Evolutionary conservation across 1,140 invertebrate species (phyloP).

Genomic region (Zaprionus tsacasi): DNA sequence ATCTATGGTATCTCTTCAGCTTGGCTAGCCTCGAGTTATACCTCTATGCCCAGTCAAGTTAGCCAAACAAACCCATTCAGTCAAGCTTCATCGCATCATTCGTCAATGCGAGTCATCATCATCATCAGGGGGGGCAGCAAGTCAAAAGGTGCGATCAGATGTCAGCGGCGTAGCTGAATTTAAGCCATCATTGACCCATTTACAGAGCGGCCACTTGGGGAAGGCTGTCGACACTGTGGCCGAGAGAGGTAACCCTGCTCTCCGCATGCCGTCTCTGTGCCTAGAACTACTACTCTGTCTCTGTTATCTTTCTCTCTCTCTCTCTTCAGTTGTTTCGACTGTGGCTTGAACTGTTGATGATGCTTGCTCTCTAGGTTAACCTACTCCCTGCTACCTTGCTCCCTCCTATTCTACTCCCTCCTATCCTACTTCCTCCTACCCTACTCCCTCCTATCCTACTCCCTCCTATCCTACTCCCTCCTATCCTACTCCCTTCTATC

Average conservation of each 20-base stretch:
- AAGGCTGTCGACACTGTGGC: constrained; percentile 24
- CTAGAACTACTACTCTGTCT: neutral
- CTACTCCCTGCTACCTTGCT: neutral
- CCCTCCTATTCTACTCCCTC: neutral
- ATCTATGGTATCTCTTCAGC: neutral
- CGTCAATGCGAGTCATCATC: constrained; percentile 55
- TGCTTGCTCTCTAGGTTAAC: neutral
- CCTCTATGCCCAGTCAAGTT: neutral
- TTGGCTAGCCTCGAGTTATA: neutral
- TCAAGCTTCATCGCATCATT: constrained; percentile 1
- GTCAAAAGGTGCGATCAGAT: constrained; percentile 72
- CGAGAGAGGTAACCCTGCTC: neutral
- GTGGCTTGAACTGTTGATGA: neutral
- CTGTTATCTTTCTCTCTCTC: neutral
- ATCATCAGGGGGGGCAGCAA: constrained; percentile 3
- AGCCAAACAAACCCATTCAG: neutral
- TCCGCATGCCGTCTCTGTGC: neutral
- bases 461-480: neutral
- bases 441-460: neutral
- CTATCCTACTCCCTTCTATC: no score
- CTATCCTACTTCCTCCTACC: no score
- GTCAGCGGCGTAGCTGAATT: constrained; percentile 57
- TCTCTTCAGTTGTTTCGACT: no score
- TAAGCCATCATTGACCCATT: constrained; percentile 83
- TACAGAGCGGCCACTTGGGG: constrained; percentile 33